These are phyloP conservation scores for Nansenia antarctica DNA, from an alignment of 2,113 vertebrate genomes.

Conservation along the genomic window DNA sequence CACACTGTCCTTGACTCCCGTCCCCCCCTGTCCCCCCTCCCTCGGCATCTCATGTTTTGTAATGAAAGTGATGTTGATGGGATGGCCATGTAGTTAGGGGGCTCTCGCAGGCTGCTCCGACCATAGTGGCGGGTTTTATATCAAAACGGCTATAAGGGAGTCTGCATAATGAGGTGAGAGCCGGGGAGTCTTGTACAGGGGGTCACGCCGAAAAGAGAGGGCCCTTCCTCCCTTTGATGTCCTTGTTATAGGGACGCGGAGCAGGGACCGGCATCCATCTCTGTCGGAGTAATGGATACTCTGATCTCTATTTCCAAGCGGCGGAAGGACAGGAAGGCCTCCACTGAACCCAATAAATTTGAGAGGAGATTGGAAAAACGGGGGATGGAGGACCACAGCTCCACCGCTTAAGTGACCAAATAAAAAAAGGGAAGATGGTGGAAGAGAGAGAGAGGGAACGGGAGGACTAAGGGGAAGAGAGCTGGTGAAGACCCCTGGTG, in stretches of 20 bases:
- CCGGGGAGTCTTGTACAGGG: slow-evolving; percentile 73
- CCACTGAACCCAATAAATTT: slow-evolving; percentile 86
- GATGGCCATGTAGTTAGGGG: slow-evolving; percentile 80
- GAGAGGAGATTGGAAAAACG: slow-evolving; percentile 83
- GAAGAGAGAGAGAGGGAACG: slow-evolving; percentile 26
- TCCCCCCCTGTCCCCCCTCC: no score
- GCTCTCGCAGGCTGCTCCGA: slow-evolving; percentile 64
- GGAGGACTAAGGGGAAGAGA: background rate
- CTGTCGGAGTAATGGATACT: slow-evolving; percentile 83
- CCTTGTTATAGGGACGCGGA: slow-evolving; percentile 79
- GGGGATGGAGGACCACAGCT: slow-evolving; percentile 74
- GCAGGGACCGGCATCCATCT: slow-evolving; percentile 79
- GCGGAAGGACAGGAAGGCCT: slow-evolving; percentile 83
- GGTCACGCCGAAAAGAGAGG: slow-evolving; percentile 80
- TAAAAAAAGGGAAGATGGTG: slow-evolving; percentile 67
- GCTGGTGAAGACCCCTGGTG: slow-evolving; percentile 54
- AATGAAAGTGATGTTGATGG: slow-evolving; percentile 85
- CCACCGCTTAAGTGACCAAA: slow-evolving; percentile 78
- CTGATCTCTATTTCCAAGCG: slow-evolving; percentile 83
- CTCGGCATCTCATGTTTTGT: slow-evolving; percentile 83
- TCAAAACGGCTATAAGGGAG: slow-evolving; percentile 80
- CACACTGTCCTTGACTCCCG: slow-evolving; percentile 84
- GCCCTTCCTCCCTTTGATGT: slow-evolving; percentile 80
- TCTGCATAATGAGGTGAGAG: slow-evolving; percentile 83
- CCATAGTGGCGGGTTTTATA: slow-evolving; percentile 77